Base-by-base conservation (phyloP, 35 echinoderm and acorn worm genomes). In the Ptychodera flava region DNA sequence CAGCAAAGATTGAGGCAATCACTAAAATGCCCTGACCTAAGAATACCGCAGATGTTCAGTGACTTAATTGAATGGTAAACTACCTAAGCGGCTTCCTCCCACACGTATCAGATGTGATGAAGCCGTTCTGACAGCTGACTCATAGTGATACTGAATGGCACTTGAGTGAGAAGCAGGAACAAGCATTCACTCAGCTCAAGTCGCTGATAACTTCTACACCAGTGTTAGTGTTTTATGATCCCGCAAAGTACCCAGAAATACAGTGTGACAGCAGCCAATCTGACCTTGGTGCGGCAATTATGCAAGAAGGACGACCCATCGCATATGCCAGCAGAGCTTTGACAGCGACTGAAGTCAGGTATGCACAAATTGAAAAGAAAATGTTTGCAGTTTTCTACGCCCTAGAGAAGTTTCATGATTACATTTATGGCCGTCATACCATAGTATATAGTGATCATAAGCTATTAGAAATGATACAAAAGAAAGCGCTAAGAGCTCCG, bases 351-450 rank as follows among this genome's bases (percentile, higher is more conserved):
- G 83, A 90, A 79, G 80, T 76, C 12, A n/a, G n/a, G n/a, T 90
- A 92, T 36, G 35, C 77, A 37, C 86, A 84, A 34, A 84, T 88
- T 28, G 76, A 91, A 86, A 89, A 85, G 77, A 83, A 85, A 35
- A 1, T 93, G 31, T 77, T 89, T 16, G 86, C 91, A 30, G 91
- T 93, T 1, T 85, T 94, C 0, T 94, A 88, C 33, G 85, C 33
- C 10, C 80, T 88, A 0, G 81, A 88, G 76, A 82, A 52, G 37
- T 85, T 92, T 38, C 86, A 92, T 53, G 85, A 84, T 35, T 92
- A 92, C 33, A 92, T 86, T 0, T 92, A 78, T 83, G 85, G 90
- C 31, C 27, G 85, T 33, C 1, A 0, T 16, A 35, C 79, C 32
- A 83, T 29, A 32, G 85, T 85, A 27, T 77, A 81, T 35, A 84